A percentile compares a stretch with the other conserved stretches of the same genome.
Evolutionary conservation across 2,113 vertebrate genomes (phyloP).

Genomic region (Campylorhamphus procurvoides): DNA sequence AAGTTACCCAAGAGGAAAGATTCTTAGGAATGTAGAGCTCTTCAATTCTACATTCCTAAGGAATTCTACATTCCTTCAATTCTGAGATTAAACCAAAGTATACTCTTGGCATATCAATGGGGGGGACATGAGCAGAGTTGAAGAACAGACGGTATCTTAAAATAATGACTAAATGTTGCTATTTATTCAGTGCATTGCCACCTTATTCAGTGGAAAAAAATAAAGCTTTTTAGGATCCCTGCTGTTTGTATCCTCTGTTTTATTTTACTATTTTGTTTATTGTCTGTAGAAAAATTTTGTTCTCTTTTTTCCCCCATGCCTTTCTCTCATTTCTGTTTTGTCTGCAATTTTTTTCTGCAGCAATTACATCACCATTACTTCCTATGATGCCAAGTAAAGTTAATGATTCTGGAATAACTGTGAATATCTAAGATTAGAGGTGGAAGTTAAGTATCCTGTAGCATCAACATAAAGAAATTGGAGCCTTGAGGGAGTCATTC

Average conservation of each 20-base stretch:
- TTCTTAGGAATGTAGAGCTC: background rate
- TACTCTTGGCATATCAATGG: background rate
- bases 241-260: background rate
- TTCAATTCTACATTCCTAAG: too few species aligned
- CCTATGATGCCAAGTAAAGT: background rate
- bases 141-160: background rate
- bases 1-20: background rate
- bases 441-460: background rate
- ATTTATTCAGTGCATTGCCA: background rate
- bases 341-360: background rate
- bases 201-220: background rate
- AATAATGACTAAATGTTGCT: background rate
- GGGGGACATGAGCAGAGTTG: background rate
- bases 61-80: too few species aligned
- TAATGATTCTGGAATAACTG: background rate
- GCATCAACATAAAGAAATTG: background rate
- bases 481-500: background rate
- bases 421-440: background rate
- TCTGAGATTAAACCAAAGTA: background rate
- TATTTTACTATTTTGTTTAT: background rate
- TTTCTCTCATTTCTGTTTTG: background rate
- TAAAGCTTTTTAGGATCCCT: background rate
- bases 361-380: background rate
- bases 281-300: background rate
- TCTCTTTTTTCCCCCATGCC: fast-evolving